phyloP scores from a whole-genome alignment of 2,888 invertebrate genomes.

The Drosophila formosana region DNA sequence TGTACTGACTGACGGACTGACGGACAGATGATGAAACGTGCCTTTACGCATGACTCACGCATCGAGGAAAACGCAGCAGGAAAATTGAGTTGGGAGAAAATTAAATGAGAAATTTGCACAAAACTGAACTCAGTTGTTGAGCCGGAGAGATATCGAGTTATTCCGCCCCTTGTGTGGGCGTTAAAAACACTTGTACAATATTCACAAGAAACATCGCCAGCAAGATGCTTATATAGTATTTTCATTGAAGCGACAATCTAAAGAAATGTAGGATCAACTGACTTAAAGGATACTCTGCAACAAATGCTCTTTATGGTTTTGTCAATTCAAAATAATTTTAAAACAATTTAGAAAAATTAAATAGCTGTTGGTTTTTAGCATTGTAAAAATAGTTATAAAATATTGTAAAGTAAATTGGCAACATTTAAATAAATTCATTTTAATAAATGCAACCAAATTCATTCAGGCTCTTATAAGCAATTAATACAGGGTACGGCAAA shows the following conservation, averaged over 20 bases:
- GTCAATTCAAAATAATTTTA: not conserved
- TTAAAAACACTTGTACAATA: constrained; percentile 17
- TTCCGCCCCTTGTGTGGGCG: constrained; percentile 40
- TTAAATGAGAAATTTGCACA: constrained; percentile 19
- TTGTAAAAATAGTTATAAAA: not conserved
- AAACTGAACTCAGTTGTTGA: not conserved
- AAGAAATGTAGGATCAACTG: not conserved
- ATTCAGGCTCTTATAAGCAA: not conserved
- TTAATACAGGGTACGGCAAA: constrained; percentile 12
- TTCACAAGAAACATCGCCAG: constrained; percentile 9
- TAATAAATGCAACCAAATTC: not conserved
- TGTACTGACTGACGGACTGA: constrained; percentile 32
- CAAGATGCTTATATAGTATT: not conserved
- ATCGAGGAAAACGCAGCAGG: constrained; percentile 25
- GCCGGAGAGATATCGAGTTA: constrained; percentile 4
- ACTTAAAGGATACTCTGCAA: not conserved
- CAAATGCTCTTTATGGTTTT: too few species aligned
- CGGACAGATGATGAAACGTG: constrained; percentile 66
- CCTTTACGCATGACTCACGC: constrained; percentile 70
- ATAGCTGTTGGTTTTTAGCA: too few species aligned
- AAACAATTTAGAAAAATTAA: too few species aligned
- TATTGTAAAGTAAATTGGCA: not conserved
- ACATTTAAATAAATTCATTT: too few species aligned
- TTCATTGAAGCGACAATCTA: constrained; percentile 38
- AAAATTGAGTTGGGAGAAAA: constrained; percentile 46